Percentiles rank a stretch among this genome's conserved stretches.
Evolutionary conservation across 2,888 invertebrate species (phyloP).

Genomic region (Suillia variegata): DNA sequence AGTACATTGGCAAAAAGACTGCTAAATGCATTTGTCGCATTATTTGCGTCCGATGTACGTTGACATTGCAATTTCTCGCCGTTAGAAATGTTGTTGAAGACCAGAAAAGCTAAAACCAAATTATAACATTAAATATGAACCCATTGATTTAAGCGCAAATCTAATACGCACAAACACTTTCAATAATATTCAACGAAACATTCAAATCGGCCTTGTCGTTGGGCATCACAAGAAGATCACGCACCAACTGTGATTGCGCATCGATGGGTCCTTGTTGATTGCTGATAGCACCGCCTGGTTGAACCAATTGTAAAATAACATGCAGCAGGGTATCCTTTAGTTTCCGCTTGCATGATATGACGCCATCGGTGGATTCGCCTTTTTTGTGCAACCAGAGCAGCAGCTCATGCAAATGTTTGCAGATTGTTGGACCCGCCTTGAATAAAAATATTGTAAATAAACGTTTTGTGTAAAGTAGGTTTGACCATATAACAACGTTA

Average conservation of each 20-base stretch:
- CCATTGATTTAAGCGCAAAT: background rate
- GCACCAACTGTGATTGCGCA: conserved; percentile 75
- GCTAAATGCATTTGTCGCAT: conserved; percentile 69
- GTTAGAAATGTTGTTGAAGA: conserved; percentile 65
- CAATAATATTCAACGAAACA: conserved; percentile 75
- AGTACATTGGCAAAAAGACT: conserved; percentile 78
- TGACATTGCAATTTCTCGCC: conserved; percentile 65
- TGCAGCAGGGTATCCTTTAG: conserved; percentile 67
- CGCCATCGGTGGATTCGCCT: conserved; percentile 66
- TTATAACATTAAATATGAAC: background rate
- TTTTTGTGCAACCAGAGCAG: conserved; percentile 72
- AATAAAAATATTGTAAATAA: conserved; percentile 44
- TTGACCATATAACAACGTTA: background rate
- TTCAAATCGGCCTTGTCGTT: conserved; percentile 73
- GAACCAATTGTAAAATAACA: conserved; percentile 74
- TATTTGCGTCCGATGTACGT: conserved; percentile 63
- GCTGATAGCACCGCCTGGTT: conserved; percentile 70
- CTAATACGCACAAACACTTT: conserved; percentile 68
- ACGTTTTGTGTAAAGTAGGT: background rate
- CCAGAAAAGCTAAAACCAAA: conserved; percentile 61
- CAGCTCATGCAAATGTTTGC: conserved; percentile 74
- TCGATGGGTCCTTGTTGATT: conserved; percentile 73
- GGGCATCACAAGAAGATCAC: conserved; percentile 67
- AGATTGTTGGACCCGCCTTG: conserved; percentile 78
- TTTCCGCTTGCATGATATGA: conserved; percentile 64